These are phyloP conservation scores for Antigone vipio DNA, from an alignment of 2,113 vertebrate species.

Conservation along the genomic window DNA sequence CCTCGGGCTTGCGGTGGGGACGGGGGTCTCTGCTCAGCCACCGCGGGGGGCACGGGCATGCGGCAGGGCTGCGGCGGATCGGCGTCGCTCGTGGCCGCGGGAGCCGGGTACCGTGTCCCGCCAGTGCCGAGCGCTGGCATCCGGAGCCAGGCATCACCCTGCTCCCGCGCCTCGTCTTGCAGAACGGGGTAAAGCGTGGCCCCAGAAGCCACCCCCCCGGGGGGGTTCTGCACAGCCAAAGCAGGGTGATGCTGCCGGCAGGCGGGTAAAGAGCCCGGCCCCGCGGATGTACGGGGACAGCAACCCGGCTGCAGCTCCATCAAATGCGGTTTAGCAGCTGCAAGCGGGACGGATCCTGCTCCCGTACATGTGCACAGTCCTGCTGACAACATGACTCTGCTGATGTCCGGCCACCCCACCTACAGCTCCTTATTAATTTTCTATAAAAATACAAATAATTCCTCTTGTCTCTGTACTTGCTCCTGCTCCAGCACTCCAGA, in stretches of 20 bases:
- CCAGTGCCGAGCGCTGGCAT: accelerated
- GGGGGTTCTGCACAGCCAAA: background rate
- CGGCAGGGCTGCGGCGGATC: accelerated
- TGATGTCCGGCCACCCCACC: background rate
- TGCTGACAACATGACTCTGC: background rate
- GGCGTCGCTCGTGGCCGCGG: accelerated
- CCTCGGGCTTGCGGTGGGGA: background rate
- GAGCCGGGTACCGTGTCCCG: background rate
- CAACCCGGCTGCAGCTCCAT: background rate
- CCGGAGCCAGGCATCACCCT: background rate
- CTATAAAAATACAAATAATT: background rate
- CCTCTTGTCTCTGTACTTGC: background rate
- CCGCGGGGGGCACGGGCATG: accelerated
- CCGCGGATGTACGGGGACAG: accelerated
- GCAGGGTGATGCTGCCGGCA: background rate
- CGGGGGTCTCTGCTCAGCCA: background rate
- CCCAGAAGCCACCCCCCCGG: background rate
- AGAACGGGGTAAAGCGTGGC: accelerated
- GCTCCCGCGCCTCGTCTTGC: background rate
- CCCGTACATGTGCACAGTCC: background rate
- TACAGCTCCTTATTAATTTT: background rate
- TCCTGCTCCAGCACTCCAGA: background rate
- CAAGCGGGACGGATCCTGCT: background rate
- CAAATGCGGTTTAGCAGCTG: accelerated
- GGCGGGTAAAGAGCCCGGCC: background rate